Base-by-base conservation (phyloP, 2,113 vertebrate species). In the Peucedramus taeniatus region DNA sequence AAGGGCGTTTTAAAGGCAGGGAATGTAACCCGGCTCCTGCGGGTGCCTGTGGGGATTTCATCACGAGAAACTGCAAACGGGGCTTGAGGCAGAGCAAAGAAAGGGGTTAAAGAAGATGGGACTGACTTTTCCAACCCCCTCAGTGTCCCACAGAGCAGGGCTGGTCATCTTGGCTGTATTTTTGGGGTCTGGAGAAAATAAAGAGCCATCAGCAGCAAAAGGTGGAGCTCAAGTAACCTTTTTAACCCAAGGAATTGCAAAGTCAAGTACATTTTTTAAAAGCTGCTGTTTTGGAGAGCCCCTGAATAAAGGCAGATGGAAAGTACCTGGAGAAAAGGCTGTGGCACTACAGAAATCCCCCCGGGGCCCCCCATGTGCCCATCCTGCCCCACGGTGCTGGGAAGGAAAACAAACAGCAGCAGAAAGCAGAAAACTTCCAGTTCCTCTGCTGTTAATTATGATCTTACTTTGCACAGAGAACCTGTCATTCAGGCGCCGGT, bases 401-500 rank as follows among this genome's bases (percentile, higher is more conserved):
- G 7, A 12, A 6, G 40, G 56, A 54, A 57, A 49, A 68, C 47
- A 93, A 85, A 83, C 54, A 85, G 72, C 47, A 2, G n/a, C 56
- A 54, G 66, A 44, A 59, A 53, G 85, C 19, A 9, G 83, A 49
- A 75, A 97, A 96, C 82, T 96, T 88, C 11, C 69, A 26, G 37
- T 57, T 83, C 53, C 75, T 61, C 79, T 68, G 87, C 87, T 69
- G 89, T 92, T 97, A 97, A 97, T 97, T 97, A 97, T 85, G 79
- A 97, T 93, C 96, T 92, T 87, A 87, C 95, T 96, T 96, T 87
- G 72, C 85, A 78, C 88, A 60, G 61, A 74, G 93, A 70, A 91
- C 40, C 93, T 97, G 95, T 96, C 97, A 94, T 87, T 96, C 92
- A 95, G 86, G 89, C 89, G 85, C 74, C 83, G 53, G 84, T 96